These are phyloP conservation scores for Agapornis roseicollis DNA, from an alignment of 2,113 vertebrate species.

Conservation along the genomic window DNA sequence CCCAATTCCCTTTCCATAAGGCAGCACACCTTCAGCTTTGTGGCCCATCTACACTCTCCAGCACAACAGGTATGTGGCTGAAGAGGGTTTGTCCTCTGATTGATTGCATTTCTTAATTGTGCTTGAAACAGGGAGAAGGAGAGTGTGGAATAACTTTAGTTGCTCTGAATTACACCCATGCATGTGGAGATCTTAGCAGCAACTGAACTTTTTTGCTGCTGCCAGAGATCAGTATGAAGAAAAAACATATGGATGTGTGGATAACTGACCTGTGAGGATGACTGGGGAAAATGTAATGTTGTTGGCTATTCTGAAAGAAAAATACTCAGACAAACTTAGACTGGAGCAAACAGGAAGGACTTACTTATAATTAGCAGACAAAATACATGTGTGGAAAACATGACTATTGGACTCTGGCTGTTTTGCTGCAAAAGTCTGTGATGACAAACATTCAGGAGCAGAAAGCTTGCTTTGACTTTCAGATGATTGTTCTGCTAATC, in stretches of 20 bases:
- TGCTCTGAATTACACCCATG: neutral
- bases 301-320: neutral
- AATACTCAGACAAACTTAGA: neutral
- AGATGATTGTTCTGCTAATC: neutral
- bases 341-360: neutral
- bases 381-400: neutral
- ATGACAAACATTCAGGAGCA: neutral
- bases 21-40: neutral
- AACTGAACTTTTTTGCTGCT: neutral
- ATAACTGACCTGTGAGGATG: neutral
- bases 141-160: fast-evolving
- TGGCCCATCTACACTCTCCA: neutral
- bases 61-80: neutral
- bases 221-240: neutral
- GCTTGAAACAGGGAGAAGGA: neutral
- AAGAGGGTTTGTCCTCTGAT: neutral
- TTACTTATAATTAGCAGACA: neutral
- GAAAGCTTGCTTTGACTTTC: neutral
- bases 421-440: neutral
- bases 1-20: neutral
- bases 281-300: neutral
- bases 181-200: neutral
- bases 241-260: neutral
- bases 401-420: too few species aligned
- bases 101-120: too few species aligned